Base-by-base conservation (phyloP, 2,888 invertebrate genomes). In the Orthosia incerta region DNA sequence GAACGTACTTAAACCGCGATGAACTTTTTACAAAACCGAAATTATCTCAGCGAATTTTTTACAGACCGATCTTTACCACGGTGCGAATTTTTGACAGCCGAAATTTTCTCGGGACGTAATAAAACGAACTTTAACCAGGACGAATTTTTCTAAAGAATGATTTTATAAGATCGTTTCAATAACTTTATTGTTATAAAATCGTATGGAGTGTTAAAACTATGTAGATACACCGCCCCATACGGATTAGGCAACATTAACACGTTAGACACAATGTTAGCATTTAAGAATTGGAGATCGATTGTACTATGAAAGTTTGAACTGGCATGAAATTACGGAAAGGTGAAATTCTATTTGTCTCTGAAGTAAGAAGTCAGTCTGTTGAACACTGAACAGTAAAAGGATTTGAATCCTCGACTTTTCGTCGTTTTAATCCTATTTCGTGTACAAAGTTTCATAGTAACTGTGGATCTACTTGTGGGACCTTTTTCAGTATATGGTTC, bases 261-360 rank as follows among this genome's bases (percentile, higher is more conserved):
- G 65, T 83, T 81, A 83, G 71, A 84, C 83, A 84, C 84, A 83
- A 62, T 12, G 69, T 82, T 83, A 84, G 83, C 84, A 65, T 69
- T 62, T 57, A 71, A 56, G 31, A 61, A 80, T 72, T 13, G 65
- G 67, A 75, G 81, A 78, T 78, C 70, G n/a, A 72, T 39, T 51
- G 1, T 59, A 74, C 71, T 68, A 53, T 50, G 48, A 67, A 72
- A 70, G 59, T 56, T 16, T 31, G 51, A 78, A 76, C 9, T 39
- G 39, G 9, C 9, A 39, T 39, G 39, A 9, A 39, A 39, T 39
- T 39, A 39, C 39, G 39, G 39, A 4, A 39, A 39, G 7, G 39
- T 39, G 9, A 39, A 39, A 39, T 9, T 39, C 9, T 39, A 39
- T 39, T 39, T 39, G 39, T 39, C 31, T 7, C 31, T 31, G 31